Base-by-base conservation (phyloP, 2,888 invertebrate genomes). In the Desoria tigrina region DNA sequence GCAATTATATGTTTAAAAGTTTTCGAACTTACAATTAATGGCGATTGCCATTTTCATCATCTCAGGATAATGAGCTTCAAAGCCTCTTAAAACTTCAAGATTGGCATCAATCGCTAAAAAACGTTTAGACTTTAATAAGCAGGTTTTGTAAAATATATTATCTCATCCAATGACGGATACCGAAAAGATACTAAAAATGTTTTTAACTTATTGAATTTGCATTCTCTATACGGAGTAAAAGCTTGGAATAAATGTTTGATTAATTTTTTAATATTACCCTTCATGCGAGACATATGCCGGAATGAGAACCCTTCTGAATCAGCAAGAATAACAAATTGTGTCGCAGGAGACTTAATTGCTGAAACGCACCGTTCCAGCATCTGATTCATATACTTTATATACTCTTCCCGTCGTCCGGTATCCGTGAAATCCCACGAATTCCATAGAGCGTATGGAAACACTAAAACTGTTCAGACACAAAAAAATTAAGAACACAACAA, bases 1-100 rank as follows among this genome's bases (percentile, higher is more conserved):
- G 4, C 45, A 45, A 32, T 32, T 32, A 32, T 32, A 32, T 7
- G 4, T 32, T 42, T 45, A 28, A 49, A 39, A 49, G 14, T 16
- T 60, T 27, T 23, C 3, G 7, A 7, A 56, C 60, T 45, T 55
- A 67, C 67, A 64, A 32, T 70, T 70, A 26, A 70, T 65, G 6
- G 53, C 67, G 18, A 68, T 65, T 14, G 63, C 67, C 28, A 59
- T 56, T 27, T 65, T 53, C 45, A 70, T 24, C 2, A 65, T 28
- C 39, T 70, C 70, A 14, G 70, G 70, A 32, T 70, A 70, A 56
- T 66, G 63, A n/a, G 59, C 32, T 24, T 70, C 70, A 37, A 67
- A 70, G n/a, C 51, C 56, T 32, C 56, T 42, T 18, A 70, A 61
- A 16, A 57, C 65, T 50, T 70, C 70, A 28, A 70, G 42, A 55